These are phyloP conservation scores for Glaucopsyche alexis DNA, from an alignment of 2,888 invertebrate species.

Conservation along the genomic window DNA sequence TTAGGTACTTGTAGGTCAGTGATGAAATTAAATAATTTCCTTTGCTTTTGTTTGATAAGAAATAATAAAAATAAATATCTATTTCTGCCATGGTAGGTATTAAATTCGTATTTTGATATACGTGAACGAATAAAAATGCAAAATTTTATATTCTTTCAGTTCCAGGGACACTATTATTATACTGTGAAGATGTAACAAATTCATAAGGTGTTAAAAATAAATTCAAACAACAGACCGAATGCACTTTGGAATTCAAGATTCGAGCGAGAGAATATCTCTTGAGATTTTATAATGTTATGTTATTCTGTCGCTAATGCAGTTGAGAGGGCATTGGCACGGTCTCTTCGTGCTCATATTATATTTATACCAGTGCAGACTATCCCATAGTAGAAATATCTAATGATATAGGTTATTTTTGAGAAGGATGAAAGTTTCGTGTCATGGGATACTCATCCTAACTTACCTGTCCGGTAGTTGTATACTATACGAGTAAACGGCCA, in stretches of 20 bases:
- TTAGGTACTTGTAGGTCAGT: too few species aligned
- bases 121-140: not conserved
- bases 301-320: conserved; percentile 36
- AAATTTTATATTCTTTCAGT: not conserved
- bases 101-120: not conserved
- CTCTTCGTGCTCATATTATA: conserved; percentile 9
- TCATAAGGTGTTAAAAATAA: conserved; percentile 28
- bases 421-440: too few species aligned
- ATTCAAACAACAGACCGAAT: conserved; percentile 20
- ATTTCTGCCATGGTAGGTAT: too few species aligned
- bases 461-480: too few species aligned
- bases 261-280: conserved; percentile 26
- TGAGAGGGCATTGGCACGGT: conserved; percentile 13
- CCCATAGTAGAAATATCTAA: not conserved
- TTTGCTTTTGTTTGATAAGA: too few species aligned
- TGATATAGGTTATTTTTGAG: not conserved
- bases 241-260: conserved; percentile 25
- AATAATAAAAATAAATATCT: too few species aligned
- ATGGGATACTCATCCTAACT: too few species aligned
- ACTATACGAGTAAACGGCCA: too few species aligned
- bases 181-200: conserved; percentile 4
- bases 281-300: conserved; percentile 37
- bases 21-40: too few species aligned
- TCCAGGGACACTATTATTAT: conserved; percentile 8
- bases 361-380: not conserved